Evolutionary conservation across 2,888 invertebrate genomes (phyloP).

Genomic region (Ceramica pisi): DNA sequence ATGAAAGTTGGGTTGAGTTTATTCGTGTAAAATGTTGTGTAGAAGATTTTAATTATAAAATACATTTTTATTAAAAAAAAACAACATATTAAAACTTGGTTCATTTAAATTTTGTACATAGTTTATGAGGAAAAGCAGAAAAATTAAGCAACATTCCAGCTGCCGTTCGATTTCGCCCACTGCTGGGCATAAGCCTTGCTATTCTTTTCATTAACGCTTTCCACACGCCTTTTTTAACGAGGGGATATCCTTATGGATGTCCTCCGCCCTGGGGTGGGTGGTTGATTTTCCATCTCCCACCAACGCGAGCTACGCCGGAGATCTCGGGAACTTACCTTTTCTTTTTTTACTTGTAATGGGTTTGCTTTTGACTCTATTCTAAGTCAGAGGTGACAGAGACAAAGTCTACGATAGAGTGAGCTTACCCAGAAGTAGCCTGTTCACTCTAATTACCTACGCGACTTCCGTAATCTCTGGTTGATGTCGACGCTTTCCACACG

Average conservation of each 20-base stretch:
- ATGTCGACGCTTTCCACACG: not conserved
- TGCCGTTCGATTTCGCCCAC: not conserved
- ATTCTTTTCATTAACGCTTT: not conserved
- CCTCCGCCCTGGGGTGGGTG: no score
- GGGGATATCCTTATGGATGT: no score
- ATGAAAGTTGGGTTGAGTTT: conserved; percentile 15
- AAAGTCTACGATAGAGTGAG: no score
- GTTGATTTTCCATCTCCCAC: no score
- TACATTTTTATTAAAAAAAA: not conserved
- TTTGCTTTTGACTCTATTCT: no score
- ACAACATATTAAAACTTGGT: not conserved
- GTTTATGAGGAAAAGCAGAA: not conserved
- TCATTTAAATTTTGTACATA: not conserved
- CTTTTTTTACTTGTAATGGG: no score
- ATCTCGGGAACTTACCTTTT: no score
- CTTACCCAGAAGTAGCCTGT: no score
- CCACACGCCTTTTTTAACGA: not conserved
- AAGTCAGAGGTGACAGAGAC: no score
- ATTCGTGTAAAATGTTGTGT: conserved; percentile 18
- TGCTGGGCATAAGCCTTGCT: not conserved
- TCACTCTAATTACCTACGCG: no score
- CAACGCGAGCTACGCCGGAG: no score
- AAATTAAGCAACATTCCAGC: not conserved
- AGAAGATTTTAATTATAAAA: not conserved
- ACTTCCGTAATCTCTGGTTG: no score